These are phyloP conservation scores for Xestoiulus laeticollis DNA, from an alignment of 2,888 invertebrate species.

Conservation along the genomic window DNA sequence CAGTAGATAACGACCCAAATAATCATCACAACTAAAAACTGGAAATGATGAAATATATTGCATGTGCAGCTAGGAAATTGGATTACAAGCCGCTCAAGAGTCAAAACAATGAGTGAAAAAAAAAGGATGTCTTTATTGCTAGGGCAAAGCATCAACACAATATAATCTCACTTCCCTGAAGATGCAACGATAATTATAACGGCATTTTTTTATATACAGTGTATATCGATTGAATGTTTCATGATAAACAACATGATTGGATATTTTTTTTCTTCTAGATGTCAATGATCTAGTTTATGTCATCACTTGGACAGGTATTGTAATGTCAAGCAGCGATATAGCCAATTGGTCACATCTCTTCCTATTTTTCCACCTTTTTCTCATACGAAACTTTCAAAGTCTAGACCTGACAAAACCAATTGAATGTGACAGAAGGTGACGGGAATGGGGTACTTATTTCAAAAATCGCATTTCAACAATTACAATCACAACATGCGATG, in stretches of 20 bases:
- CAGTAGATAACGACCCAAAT: neutral
- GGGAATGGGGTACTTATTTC: no score
- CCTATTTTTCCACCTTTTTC: no score
- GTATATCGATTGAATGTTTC: neutral
- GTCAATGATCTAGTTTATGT: neutral
- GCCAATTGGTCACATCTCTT: no score
- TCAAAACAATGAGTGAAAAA: neutral
- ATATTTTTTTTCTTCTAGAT: neutral
- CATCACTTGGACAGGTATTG: neutral
- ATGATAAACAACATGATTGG: neutral
- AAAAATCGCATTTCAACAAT: no score
- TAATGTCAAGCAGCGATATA: no score
- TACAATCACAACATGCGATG: no score
- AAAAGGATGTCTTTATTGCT: neutral
- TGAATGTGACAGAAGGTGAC: no score
- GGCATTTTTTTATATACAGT: neutral
- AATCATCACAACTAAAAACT: neutral
- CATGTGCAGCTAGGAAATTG: neutral
- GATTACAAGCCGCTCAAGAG: neutral
- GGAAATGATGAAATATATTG: neutral
- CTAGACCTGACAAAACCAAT: no score
- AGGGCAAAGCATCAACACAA: neutral
- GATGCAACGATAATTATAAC: neutral
- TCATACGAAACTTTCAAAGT: no score
- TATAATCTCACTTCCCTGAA: neutral